Conservation (phyloP, 2,797 vertebrate genomes). For the Vireo griseus region DNA sequence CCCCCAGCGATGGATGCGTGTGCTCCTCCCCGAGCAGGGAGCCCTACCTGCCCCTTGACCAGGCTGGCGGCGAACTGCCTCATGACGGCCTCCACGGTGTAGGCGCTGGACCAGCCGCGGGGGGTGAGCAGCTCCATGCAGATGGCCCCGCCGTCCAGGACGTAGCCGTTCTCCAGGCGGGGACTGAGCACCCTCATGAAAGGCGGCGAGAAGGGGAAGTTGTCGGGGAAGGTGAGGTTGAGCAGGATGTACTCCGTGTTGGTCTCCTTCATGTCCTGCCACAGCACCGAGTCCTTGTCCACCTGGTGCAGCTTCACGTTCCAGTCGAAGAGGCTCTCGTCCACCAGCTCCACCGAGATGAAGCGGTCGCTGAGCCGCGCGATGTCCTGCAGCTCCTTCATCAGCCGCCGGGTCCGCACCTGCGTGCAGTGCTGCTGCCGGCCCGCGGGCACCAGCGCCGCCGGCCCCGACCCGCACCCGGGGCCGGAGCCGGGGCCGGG, state of each 20-base stretch:
- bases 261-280: conserved; percentile 99
- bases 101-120: conserved; percentile 98
- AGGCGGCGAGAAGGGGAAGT: conserved; percentile 98
- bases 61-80: conserved; percentile 98
- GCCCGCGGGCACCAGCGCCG: conserved; percentile 76
- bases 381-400: conserved; percentile 99
- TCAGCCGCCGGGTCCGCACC: conserved; percentile 93
- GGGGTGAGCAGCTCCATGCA: conserved; percentile 99
- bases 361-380: conserved; percentile 95
- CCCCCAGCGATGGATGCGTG: neutral
- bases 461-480: conserved; percentile 27
- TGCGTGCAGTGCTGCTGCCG: conserved; percentile 96
- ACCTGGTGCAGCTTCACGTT: conserved; percentile 99
- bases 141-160: conserved; percentile 97
- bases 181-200: conserved; percentile 99
- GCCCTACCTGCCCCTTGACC: conserved; percentile 98
- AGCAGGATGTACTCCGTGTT: conserved; percentile 97
- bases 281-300: conserved; percentile 99
- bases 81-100: conserved; percentile 99
- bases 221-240: conserved; percentile 98
- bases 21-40: neutral
- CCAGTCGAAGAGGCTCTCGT: conserved; percentile 99
- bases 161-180: conserved; percentile 97
- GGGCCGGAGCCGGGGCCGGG: neutral
- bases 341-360: conserved; percentile 98